A percentile compares a stretch with the other conserved stretches of the same genome.
These are phyloP conservation scores for Chaetoderma sp. DNA, from an alignment of 2,888 invertebrate species.

Conservation along the genomic window DNA sequence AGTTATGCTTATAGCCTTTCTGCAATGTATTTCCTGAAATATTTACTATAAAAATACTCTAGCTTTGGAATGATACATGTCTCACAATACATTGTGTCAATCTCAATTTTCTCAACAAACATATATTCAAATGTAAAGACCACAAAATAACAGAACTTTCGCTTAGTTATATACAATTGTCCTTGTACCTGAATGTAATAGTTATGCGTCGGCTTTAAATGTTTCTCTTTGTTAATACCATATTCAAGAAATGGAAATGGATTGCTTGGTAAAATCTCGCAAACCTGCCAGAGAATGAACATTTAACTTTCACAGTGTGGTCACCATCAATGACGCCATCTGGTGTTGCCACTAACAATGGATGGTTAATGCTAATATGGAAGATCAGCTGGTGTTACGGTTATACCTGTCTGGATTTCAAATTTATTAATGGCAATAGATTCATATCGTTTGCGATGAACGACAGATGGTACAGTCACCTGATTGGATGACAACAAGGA, in stretches of 20 bases:
- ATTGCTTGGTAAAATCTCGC: conserved; percentile 11
- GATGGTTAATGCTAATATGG: conserved; percentile 13
- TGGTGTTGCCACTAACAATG: conserved; percentile 32
- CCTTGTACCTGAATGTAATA: conserved; percentile 37
- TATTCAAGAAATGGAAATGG: conserved; percentile 20
- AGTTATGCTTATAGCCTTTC: not conserved
- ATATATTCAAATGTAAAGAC: conserved; percentile 29
- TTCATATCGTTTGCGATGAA: conserved; percentile 35
- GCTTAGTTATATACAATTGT: conserved; percentile 25
- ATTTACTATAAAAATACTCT: conserved; percentile 18
- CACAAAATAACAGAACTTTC: conserved; percentile 24
- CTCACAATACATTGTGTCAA: conserved; percentile 21
- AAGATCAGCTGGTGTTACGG: conserved; percentile 23
- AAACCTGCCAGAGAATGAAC: conserved; percentile 29
- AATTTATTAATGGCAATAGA: conserved; percentile 15
- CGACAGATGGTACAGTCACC: conserved; percentile 8
- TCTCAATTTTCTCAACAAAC: conserved; percentile 14
- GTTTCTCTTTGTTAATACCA: conserved; percentile 1
- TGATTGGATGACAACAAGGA: conserved; percentile 3
- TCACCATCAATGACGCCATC: conserved; percentile 32
- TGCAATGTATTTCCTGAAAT: conserved; percentile 17
- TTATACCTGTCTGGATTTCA: conserved; percentile 6
- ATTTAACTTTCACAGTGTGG: conserved; percentile 32
- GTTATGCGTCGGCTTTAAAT: conserved; percentile 16
- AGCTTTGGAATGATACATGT: conserved; percentile 23